Base-by-base conservation (phyloP, 2,888 invertebrate species). In the Lasioglossum leucozonium region DNA sequence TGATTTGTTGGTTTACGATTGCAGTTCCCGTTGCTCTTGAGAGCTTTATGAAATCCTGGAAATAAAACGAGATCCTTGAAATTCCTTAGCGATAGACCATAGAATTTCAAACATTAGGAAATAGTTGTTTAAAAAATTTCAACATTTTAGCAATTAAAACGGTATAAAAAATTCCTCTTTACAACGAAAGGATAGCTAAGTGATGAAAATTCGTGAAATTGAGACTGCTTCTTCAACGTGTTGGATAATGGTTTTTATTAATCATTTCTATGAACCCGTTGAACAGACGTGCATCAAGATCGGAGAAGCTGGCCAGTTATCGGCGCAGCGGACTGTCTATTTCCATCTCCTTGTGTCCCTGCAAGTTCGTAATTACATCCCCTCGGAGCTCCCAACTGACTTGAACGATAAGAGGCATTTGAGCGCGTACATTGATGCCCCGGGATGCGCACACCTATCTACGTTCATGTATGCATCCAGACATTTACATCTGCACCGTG, bases 361-460 rank as follows among this genome's bases (percentile, higher is more conserved):
- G 72, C 85, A 78, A 82, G 85, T 79, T 81, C 81, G 88, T 90
- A 90, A 90, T 90, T 89, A 89, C 88, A 86, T 84, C 85, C 82
- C 2, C 62, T 79, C 75, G 40, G 77, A 79, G 84, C 75, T 69
- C 74, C 51, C 81, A 78, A 82, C 77, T 72, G 82, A 79, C 67
- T 71, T 77, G 42, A 34, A 80, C 73, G 90, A 90, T 90, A 88
- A 90, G 87, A 86, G 81, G 65, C 69, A 69, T 55, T 26, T 44
- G 47, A 67, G 78, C 74, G 51, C 51, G 37, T 65, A 13, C 74
- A 55, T 55, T 40, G 47, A 37, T 26, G 72, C 62, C 30, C 42
- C 47, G 2, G 34, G 67, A 34, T 51, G 37, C 62, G 47, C 13
- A 13, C 30, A 30, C 67, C 4, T 22, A n/a, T n/a, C 58, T 30